Conservation (phyloP, 2,888 invertebrate genomes). For the Poecilobothrus nobilitatus region DNA sequence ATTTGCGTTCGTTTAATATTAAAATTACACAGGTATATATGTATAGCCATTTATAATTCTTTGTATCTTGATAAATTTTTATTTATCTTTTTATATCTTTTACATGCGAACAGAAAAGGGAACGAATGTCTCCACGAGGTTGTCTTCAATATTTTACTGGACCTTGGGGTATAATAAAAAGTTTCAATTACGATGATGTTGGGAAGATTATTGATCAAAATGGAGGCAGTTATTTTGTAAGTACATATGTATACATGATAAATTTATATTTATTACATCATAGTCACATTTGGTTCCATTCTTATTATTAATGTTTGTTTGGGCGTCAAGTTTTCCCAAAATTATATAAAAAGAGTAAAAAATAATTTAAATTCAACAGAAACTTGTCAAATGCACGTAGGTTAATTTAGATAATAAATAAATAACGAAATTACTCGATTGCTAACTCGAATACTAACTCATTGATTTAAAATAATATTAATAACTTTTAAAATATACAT, state of each 20-base stretch:
- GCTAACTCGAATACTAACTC: too few relatives aligned
- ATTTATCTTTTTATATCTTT: conserved; percentile 32
- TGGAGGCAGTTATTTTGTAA: conserved; percentile 55
- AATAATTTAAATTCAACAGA: too few relatives aligned
- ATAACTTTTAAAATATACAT: too few relatives aligned
- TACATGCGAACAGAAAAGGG: conserved; percentile 48
- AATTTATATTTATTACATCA: too few relatives aligned
- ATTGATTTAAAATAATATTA: too few relatives aligned
- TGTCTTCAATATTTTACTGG: conserved; percentile 61
- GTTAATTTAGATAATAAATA: too few relatives aligned
- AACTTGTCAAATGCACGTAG: too few relatives aligned
- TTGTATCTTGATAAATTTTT: conserved; percentile 24
- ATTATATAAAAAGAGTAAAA: too few relatives aligned
- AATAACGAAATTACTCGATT: background rate
- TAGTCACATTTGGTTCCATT: too few relatives aligned
- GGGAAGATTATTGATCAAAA: conserved; percentile 50
- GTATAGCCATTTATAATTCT: conserved; percentile 23
- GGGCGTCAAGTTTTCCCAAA: too few relatives aligned
- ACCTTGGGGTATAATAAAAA: conserved; percentile 53
- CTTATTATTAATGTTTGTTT: too few relatives aligned
- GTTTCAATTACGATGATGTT: conserved; percentile 61
- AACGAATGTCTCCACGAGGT: conserved; percentile 47
- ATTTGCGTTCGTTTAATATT: conserved; percentile 54
- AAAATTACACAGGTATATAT: conserved; percentile 55
- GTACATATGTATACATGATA: conserved; percentile 23